Conservation (phyloP, 2,888 invertebrate species). For the Drosophila atripex region DNA sequence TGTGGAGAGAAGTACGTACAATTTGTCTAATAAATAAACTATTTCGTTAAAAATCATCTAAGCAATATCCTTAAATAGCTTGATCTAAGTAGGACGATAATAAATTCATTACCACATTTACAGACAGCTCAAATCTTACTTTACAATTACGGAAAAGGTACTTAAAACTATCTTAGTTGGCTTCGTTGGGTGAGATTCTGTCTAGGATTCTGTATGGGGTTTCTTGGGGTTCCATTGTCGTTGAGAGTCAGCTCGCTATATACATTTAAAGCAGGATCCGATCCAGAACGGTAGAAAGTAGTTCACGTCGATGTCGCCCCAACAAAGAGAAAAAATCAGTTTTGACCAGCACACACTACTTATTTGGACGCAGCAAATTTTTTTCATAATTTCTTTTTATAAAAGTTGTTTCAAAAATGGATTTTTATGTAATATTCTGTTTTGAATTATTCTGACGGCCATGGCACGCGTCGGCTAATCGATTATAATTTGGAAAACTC, state of each 20-base stretch:
- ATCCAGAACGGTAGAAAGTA: constrained; percentile 30
- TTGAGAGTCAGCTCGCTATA: constrained; percentile 79
- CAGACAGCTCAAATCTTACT: constrained; percentile 7
- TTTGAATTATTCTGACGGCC: constrained; percentile 25
- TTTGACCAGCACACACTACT: constrained; percentile 45
- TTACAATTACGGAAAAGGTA: constrained; percentile 6
- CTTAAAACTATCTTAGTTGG: constrained; percentile 37
- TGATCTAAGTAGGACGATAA: constrained; percentile 16
- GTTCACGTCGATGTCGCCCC: constrained; percentile 34
- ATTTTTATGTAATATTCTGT: constrained; percentile 25
- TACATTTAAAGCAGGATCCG: constrained; percentile 27
- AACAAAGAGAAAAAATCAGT: constrained; percentile 55
- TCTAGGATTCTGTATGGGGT: constrained; percentile 57
- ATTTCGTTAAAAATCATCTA: constrained; percentile 14
- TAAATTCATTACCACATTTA: constrained; percentile 25
- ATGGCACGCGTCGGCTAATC: constrained; percentile 34
- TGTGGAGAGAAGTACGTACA: constrained; percentile 30
- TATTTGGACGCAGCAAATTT: constrained; percentile 53
- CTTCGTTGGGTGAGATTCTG: constrained; percentile 46
- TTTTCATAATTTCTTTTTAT: constrained; percentile 14
- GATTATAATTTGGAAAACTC: constrained; percentile 22
- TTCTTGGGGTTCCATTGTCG: constrained; percentile 75
- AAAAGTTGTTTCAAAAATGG: constrained; percentile 59
- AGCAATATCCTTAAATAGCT: constrained; percentile 24
- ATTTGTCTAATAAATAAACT: constrained; percentile 34